Evolutionary conservation across 2,888 invertebrate species (phyloP).

Genomic region (Synanthedon formicaeformis): DNA sequence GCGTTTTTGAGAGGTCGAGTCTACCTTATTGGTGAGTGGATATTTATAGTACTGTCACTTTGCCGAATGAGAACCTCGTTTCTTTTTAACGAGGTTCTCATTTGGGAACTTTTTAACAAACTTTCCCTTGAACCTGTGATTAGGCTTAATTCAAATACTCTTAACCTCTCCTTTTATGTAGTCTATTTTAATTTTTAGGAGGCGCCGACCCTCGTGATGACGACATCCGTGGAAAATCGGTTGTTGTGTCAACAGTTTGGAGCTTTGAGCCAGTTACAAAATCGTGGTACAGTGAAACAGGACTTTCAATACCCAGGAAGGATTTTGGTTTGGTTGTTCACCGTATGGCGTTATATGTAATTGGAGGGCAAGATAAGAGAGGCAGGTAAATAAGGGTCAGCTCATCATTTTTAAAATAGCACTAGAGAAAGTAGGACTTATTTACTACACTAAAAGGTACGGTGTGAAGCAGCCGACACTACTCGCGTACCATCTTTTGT

Average conservation of each 20-base stretch:
- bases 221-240: constrained; percentile 64
- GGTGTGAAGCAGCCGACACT: too few relatives aligned
- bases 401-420: too few relatives aligned
- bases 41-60: too few relatives aligned
- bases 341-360: constrained; percentile 75
- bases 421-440: too few relatives aligned
- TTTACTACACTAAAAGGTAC: too few relatives aligned
- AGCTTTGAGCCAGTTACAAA: constrained; percentile 75
- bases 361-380: constrained; percentile 77
- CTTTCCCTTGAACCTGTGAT: too few relatives aligned
- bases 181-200: constrained; percentile 40
- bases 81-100: too few relatives aligned
- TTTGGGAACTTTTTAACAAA: too few relatives aligned
- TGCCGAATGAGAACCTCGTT: too few relatives aligned
- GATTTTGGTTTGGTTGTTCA: constrained; percentile 78
- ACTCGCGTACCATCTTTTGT: too few relatives aligned
- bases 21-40: constrained; percentile 71
- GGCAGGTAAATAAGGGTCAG: constrained; percentile 43
- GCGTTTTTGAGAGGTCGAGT: constrained; percentile 74
- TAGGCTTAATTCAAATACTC: constrained; percentile 4
- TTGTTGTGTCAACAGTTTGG: constrained; percentile 75
- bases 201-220: constrained; percentile 75
- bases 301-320: constrained; percentile 72
- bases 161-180: too few relatives aligned
- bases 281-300: constrained; percentile 74